A percentile compares a stretch with the other conserved stretches of the same genome.
Conservation (phyloP, 2,888 invertebrate species). For the Habrosyne pyritoides region DNA sequence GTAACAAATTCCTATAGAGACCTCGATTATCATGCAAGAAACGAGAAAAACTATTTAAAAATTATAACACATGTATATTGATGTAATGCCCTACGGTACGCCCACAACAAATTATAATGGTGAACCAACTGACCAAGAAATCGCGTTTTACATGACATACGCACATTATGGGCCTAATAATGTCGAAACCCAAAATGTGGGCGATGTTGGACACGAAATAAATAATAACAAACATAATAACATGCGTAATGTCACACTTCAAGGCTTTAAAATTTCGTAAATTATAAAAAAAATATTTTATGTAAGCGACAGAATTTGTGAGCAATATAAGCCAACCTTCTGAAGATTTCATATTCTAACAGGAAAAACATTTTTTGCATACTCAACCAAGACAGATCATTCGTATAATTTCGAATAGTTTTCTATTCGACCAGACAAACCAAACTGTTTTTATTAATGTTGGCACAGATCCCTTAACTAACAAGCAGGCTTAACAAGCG, state of each 20-base stretch:
- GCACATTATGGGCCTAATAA: conserved; percentile 39
- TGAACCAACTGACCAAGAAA: conserved; percentile 45
- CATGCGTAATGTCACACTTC: conserved; percentile 10
- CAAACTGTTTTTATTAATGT: conserved; percentile 44
- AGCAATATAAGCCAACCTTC: not conserved
- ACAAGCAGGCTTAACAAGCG: conserved; percentile 55
- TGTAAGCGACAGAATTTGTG: not conserved
- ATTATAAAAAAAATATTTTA: not conserved
- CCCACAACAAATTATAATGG: conserved; percentile 35
- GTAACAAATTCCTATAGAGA: conserved; percentile 16
- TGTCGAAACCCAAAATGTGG: conserved; percentile 45
- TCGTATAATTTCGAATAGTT: conserved; percentile 21
- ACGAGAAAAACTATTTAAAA: not conserved
- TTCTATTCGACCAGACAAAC: conserved; percentile 22
- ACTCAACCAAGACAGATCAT: conserved; percentile 11
- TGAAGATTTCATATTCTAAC: not conserved
- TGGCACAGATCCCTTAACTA: conserved; percentile 55
- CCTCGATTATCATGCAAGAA: conserved; percentile 2
- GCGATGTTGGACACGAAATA: conserved; percentile 30
- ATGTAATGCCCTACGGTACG: conserved; percentile 40
- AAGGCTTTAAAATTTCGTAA: not conserved
- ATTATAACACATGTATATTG: conserved; percentile 22
- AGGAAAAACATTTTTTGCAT: not conserved
- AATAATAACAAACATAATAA: conserved; percentile 24
- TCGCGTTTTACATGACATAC: conserved; percentile 41